phyloP scores from a whole-genome alignment of 2,113 vertebrate genomes.

The Scomber scombrus region DNA sequence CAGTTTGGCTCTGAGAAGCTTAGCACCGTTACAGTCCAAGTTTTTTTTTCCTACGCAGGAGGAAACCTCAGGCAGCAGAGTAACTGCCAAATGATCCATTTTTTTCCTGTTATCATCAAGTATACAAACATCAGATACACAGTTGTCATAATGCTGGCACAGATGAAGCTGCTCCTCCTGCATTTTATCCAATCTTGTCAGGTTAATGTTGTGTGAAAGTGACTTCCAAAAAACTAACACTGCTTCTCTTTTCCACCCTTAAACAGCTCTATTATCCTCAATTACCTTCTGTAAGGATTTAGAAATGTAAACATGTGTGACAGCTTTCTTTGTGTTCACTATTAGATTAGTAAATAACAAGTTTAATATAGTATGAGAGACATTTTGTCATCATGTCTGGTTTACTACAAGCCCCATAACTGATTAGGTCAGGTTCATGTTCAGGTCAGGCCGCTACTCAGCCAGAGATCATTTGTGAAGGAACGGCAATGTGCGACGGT shows the following conservation, averaged over 20 bases:
- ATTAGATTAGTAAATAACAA: not conserved
- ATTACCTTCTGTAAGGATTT: no score
- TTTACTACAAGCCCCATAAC: not conserved
- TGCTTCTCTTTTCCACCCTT: constrained; percentile 13
- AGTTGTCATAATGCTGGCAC: constrained; percentile 61
- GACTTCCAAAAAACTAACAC: constrained; percentile 7
- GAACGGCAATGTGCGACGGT: no score
- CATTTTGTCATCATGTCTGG: not conserved
- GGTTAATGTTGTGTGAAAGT: constrained; percentile 19
- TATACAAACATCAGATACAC: constrained; percentile 47
- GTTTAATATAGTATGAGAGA: not conserved
- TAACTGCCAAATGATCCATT: constrained; percentile 55
- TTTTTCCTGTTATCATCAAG: constrained; percentile 34
- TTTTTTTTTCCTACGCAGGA: constrained; percentile 41
- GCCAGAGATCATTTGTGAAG: no score
- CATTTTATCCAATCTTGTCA: constrained; percentile 36
- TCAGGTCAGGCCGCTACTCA: no score
- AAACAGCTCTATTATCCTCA: no score
- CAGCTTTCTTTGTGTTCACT: not conserved
- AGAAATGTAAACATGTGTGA: not conserved
- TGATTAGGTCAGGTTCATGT: not conserved
- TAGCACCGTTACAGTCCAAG: constrained; percentile 22
- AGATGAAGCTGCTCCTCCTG: constrained; percentile 10
- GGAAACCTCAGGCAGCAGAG: constrained; percentile 49
- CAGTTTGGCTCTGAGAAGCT: constrained; percentile 11